Conservation (phyloP, 2,888 invertebrate species). For the Rugalucina vietnamica region DNA sequence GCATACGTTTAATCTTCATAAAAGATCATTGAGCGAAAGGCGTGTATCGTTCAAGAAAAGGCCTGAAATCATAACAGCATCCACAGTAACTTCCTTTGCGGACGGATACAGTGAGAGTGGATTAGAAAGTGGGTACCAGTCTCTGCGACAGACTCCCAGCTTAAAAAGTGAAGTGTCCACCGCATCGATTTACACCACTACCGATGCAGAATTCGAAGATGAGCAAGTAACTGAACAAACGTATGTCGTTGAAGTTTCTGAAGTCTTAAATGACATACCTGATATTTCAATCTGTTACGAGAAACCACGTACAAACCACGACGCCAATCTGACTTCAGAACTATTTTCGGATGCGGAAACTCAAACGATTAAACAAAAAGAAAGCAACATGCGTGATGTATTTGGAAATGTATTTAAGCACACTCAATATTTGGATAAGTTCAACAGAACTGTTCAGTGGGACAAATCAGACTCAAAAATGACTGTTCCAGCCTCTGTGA, state of each 20-base stretch:
- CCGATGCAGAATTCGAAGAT: too few relatives aligned
- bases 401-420: conserved; percentile 13
- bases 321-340: background rate
- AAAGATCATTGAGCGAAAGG: too few relatives aligned
- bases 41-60: too few relatives aligned
- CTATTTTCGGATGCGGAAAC: background rate
- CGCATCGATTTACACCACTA: too few relatives aligned
- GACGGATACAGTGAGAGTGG: too few relatives aligned
- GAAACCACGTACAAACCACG: background rate
- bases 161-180: too few relatives aligned
- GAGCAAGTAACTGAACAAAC: too few relatives aligned
- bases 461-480: conserved; percentile 18
- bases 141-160: background rate
- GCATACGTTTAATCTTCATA: too few relatives aligned
- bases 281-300: background rate
- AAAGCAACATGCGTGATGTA: conserved; percentile 2
- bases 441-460: background rate
- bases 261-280: too few relatives aligned
- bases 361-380: conserved; percentile 11
- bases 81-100: too few relatives aligned
- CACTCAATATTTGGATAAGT: background rate
- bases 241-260: too few relatives aligned
- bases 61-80: too few relatives aligned
- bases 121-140: background rate
- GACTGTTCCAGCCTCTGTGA: background rate